Percentiles rank a stretch among this genome's conserved stretches.
Evolutionary conservation across 1,140 invertebrate genomes (phyloP).

Genomic region (Listronotus bonariensis): DNA sequence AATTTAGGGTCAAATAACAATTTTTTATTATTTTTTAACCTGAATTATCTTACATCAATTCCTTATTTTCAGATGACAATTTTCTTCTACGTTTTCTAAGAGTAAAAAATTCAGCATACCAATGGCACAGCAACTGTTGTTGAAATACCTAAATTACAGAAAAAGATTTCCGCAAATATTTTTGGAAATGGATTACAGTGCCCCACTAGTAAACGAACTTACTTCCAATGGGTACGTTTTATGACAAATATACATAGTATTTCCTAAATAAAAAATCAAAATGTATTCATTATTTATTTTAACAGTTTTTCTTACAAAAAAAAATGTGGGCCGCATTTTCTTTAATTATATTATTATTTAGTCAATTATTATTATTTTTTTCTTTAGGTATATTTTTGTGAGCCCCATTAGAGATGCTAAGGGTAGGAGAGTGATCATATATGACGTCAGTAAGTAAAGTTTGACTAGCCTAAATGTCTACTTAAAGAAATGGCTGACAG

Average conservation of each 20-base stretch:
- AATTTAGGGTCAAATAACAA: no score
- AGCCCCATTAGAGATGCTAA: constrained; percentile 71
- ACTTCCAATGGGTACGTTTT: constrained; percentile 65
- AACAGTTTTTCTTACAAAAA: no score
- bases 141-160: constrained; percentile 79
- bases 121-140: constrained; percentile 75
- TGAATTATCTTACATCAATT: no score
- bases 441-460: constrained; percentile 63
- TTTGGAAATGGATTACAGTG: constrained; percentile 67
- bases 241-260: no score
- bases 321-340: no score
- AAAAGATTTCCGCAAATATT: constrained; percentile 67
- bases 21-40: constrained; percentile 16
- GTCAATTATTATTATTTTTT: no score
- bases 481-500: no score
- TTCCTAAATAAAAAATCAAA: no score
- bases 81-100: constrained; percentile 79
- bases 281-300: no score
- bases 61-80: constrained; percentile 67
- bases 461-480: no score
- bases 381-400: constrained; percentile 69
- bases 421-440: constrained; percentile 72
- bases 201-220: constrained; percentile 65
- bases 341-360: no score
- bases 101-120: constrained; percentile 79